phyloP scores from a whole-genome alignment of 2,888 invertebrate genomes.

The Liodrosophila aerea region DNA sequence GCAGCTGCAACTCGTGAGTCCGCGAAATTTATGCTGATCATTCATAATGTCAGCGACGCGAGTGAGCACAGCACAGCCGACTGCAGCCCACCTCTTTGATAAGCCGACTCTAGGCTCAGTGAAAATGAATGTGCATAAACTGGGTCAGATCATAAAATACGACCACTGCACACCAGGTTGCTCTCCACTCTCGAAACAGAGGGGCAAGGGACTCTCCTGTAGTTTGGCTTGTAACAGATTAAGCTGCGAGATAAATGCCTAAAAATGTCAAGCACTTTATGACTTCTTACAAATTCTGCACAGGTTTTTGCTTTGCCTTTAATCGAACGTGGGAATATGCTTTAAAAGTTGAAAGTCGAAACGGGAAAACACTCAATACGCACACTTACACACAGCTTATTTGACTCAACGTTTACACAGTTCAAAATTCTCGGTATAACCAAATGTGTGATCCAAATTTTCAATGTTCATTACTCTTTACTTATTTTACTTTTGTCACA shows the following conservation, averaged over 20 bases:
- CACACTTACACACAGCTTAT: no score
- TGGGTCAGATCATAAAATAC: slow-evolving; percentile 56
- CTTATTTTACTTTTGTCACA: no score
- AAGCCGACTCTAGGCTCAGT: slow-evolving; percentile 34
- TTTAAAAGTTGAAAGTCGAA: no score
- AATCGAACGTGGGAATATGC: no score
- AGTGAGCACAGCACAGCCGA: slow-evolving; percentile 15
- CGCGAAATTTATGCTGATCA: slow-evolving; percentile 78
- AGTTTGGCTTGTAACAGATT: no score
- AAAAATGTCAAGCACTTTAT: background rate
- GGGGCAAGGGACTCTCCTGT: background rate
- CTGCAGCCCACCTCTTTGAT: background rate
- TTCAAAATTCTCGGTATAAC: no score
- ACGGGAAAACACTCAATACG: no score
- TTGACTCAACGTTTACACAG: no score
- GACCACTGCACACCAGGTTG: slow-evolving; percentile 1
- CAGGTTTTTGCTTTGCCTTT: no score
- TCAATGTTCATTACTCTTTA: no score
- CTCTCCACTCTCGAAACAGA: slow-evolving; percentile 1
- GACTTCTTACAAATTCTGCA: background rate
- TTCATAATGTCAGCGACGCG: slow-evolving; percentile 74
- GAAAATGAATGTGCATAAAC: slow-evolving; percentile 62
- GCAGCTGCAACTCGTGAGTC: slow-evolving; percentile 58
- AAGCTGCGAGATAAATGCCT: slow-evolving; percentile 1
- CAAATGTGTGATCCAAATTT: no score